A percentile compares a stretch with the other conserved stretches of the same genome.
These are phyloP conservation scores for Ichneumoninae sp. DNA, from an alignment of 2,888 invertebrate species.

Conservation along the genomic window DNA sequence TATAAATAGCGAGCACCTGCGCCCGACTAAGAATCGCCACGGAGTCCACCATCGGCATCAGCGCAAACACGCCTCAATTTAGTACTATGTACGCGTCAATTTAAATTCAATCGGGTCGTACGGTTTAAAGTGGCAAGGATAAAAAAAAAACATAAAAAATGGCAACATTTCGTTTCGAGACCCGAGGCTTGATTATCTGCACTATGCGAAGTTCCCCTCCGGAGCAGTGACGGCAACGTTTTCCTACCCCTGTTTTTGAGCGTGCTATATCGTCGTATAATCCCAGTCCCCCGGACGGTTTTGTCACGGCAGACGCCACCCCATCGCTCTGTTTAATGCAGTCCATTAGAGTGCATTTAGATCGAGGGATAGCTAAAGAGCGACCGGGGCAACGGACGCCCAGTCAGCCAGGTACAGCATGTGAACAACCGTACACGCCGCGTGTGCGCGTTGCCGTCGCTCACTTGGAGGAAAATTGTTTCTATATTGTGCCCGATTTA, in stretches of 20 bases:
- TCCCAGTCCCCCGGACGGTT: constrained; percentile 56
- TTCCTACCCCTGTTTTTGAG: constrained; percentile 70
- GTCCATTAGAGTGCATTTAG: constrained; percentile 85
- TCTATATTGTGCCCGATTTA: constrained; percentile 67
- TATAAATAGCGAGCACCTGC: constrained; percentile 57
- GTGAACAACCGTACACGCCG: constrained; percentile 29
- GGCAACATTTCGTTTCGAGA: constrained; percentile 14
- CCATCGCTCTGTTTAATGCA: constrained; percentile 83
- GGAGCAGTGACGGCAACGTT: constrained; percentile 39
- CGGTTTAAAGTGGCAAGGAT: constrained; percentile 1
- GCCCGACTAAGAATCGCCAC: constrained; percentile 38
- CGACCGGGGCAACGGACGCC: constrained; percentile 71
- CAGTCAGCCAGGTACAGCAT: constrained; percentile 31
- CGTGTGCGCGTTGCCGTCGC: constrained; percentile 52
- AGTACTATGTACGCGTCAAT: constrained; percentile 38
- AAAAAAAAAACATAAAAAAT: constrained; percentile 24
- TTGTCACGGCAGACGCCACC: constrained; percentile 68
- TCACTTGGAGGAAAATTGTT: constrained; percentile 57
- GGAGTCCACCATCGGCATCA: background rate
- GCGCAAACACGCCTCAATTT: constrained; percentile 20
- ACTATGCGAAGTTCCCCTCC: constrained; percentile 1
- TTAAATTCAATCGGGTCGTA: constrained; percentile 42
- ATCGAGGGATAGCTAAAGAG: constrained; percentile 84
- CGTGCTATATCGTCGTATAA: constrained; percentile 70
- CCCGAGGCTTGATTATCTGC: constrained; percentile 23